Base-by-base conservation (phyloP, 2,888 invertebrate species). In the Silvanus unidentatus region DNA sequence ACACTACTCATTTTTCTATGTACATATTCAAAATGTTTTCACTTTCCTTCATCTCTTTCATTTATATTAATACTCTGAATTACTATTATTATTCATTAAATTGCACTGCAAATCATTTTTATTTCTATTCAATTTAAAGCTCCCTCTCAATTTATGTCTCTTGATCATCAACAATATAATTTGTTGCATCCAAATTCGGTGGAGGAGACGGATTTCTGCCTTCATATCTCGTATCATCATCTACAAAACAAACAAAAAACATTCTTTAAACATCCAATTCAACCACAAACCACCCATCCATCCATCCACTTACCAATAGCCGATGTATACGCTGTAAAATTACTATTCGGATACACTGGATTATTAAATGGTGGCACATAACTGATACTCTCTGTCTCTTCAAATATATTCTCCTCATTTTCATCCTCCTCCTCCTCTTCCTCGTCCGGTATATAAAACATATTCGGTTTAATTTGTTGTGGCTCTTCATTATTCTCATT, bases 291-390 rank as follows among this genome's bases (percentile, higher is more conserved):
- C n/a, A n/a, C n/a, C n/a, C n/a, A n/a, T n/a, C n/a, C n/a, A n/a
- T n/a, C n/a, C n/a, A n/a, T n/a, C n/a, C n/a, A n/a, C 54, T 56
- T 45, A 61, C 60, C 59, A 29, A 63, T 60, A 15, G 61, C 45
- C 38, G 61, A 60, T 44, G 69, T 65, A 51, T 65, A 73, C 8
- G 63, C 60, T 16, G 66, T 61, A 55, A 68, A 71, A 53, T 62
- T 68, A 45, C 63, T 67, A 48, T 69, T 72, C 11, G 72, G 71
- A 62, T 72, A 73, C 13, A 72, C 60, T 8, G 72, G 73, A 57
- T 72, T 73, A 52, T 72, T 72, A 53, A 73, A 73, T 8, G 73
- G 71, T 14, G 73, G 72, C 45, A 73, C 71, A 47, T 70, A 73
- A 50, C 61, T 69, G 8, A 66, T 56, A 38, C 52, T 58, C 41